phyloP scores from a whole-genome alignment of 2,797 vertebrate species.

The Clarias fuscus region DNA sequence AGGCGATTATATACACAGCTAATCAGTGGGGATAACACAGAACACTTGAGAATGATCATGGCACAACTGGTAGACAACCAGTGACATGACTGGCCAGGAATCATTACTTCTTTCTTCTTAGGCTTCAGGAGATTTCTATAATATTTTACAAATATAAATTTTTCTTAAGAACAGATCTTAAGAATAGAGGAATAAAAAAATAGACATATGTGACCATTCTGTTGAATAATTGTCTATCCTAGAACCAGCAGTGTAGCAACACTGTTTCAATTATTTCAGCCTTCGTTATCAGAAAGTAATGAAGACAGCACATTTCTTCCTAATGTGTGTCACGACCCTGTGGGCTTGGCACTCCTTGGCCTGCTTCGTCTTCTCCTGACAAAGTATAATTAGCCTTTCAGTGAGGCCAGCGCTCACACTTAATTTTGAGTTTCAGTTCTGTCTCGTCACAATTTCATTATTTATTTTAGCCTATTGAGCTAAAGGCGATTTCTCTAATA shows the following conservation, averaged over 20 bases:
- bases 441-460: background rate
- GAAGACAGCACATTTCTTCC: conserved; percentile 16
- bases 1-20: too few species aligned
- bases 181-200: background rate
- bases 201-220: too few species aligned
- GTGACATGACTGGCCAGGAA: too few species aligned
- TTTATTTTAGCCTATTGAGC: conserved; percentile 33
- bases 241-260: background rate
- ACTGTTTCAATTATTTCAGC: conserved; percentile 12
- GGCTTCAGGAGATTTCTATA: background rate
- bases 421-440: conserved; percentile 48
- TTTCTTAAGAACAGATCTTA: too few species aligned
- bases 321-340: conserved; percentile 33
- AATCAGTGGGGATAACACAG: too few species aligned
- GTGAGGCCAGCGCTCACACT: conserved; percentile 14
- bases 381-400: conserved; percentile 47
- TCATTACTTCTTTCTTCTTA: background rate
- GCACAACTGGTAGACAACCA: too few species aligned
- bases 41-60: too few species aligned
- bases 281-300: background rate
- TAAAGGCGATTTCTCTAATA: conserved; percentile 13
- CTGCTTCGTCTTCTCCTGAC: conserved; percentile 32
- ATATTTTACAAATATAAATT: background rate
- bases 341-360: conserved; percentile 35
- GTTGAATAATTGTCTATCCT: background rate